Evolutionary conservation across 1,140 invertebrate species (phyloP).

Genomic region (Latrodectus geometricus): DNA sequence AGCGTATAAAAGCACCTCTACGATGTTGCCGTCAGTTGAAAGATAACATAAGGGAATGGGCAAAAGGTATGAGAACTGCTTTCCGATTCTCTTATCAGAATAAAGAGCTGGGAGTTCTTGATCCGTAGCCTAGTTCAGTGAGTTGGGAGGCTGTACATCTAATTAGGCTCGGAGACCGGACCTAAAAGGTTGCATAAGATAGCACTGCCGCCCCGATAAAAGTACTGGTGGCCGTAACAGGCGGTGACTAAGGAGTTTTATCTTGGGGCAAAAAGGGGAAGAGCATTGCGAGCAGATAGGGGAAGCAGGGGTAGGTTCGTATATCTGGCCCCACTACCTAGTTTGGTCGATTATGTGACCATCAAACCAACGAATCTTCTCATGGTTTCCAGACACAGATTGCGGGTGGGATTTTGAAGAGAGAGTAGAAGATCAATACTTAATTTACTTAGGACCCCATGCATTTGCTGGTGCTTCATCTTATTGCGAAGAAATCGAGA

Average conservation of each 20-base stretch:
- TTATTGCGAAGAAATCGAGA: constrained; percentile 29
- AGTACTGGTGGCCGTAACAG: constrained; percentile 26
- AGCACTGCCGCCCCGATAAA: constrained; percentile 34
- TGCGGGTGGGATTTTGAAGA: constrained; percentile 21
- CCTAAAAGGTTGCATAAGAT: constrained; percentile 19
- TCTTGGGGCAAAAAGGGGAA: constrained; percentile 35
- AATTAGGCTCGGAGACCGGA: constrained; percentile 44
- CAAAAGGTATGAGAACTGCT: background rate
- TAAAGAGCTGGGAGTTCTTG: background rate
- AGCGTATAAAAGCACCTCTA: background rate
- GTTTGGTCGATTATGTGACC: constrained; percentile 47
- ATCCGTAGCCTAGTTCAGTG: constrained; percentile 2
- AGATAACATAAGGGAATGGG: background rate
- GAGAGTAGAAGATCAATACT: constrained; percentile 37
- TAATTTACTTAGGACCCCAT: constrained; percentile 55
- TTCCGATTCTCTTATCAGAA: constrained; percentile 26
- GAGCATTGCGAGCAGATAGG: background rate
- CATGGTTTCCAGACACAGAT: constrained; percentile 5
- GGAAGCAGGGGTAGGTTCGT: background rate
- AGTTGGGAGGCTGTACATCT: constrained; percentile 28
- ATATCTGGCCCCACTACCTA: background rate
- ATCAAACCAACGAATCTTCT: constrained; percentile 37
- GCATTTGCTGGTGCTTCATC: constrained; percentile 46
- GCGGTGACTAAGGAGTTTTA: constrained; percentile 32
- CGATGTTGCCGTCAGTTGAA: background rate